A percentile compares a stretch with the other conserved stretches of the same genome.
Evolutionary conservation across 2,888 invertebrate species (phyloP).

Genomic region (Dynastes tityus): DNA sequence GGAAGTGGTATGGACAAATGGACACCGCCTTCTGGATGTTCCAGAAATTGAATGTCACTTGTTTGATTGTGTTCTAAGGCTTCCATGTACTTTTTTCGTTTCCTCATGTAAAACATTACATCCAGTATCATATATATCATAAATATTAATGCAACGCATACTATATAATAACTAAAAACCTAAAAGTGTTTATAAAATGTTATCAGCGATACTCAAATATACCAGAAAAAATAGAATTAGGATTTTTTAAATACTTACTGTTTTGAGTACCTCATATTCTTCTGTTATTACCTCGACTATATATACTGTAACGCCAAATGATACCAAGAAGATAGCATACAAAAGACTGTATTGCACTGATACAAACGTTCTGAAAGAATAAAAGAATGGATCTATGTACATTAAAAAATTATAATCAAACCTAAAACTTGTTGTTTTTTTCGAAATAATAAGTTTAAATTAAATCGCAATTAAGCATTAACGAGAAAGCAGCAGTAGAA

Average conservation of each 20-base stretch:
- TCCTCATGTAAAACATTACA: constrained; percentile 74
- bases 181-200: constrained; percentile 63
- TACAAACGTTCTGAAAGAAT: constrained; percentile 74
- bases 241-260: constrained; percentile 69
- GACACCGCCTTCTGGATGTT: constrained; percentile 61
- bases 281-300: constrained; percentile 74
- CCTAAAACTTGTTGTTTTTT: too few relatives aligned
- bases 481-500: too few relatives aligned
- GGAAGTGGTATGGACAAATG: constrained; percentile 69
- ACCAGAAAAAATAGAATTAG: too few relatives aligned
- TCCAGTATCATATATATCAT: constrained; percentile 77
- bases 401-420: not conserved
- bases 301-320: constrained; percentile 78
- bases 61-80: constrained; percentile 58
- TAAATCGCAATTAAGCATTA: too few relatives aligned
- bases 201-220: too few relatives aligned
- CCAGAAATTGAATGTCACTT: constrained; percentile 60
- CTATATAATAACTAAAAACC: constrained; percentile 77
- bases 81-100: constrained; percentile 68
- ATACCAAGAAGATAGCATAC: constrained; percentile 80
- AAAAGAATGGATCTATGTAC: constrained; percentile 32
- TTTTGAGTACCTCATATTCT: constrained; percentile 70
- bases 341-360: constrained; percentile 78
- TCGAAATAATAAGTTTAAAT: too few relatives aligned
- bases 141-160: constrained; percentile 75